Evolutionary conservation across 2,113 vertebrate species (phyloP), one percentile per base, ranked within the genome.

Genomic region (Monopterus albus): DNA sequence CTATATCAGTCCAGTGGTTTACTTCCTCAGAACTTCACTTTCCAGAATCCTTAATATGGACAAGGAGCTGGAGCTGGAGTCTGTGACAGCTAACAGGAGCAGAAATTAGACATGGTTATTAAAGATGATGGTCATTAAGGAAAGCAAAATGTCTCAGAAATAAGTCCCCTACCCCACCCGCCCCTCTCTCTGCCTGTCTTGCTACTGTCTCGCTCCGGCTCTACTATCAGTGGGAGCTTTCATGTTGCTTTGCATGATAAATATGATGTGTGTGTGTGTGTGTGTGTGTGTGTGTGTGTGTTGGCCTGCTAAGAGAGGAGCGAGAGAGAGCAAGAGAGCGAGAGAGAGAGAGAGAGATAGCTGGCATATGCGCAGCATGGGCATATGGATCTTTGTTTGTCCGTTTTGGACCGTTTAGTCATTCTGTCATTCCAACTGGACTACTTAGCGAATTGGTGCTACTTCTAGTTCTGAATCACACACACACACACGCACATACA

Each of bases 331-430:
- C 26, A 55, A 31, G 43, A 40, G 55, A 42, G 65, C 39, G 75
- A 60, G 65, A 28, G 71, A 58, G 77, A 18, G 61, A 64, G 49
- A 55, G 55, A 72, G 74, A 67, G 67, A 76, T 57, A 74, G 71
- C 74, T 91, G 89, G 90, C 89, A 89, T 74, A 57, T 73, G 53
- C 75, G 75, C 82, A 87, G 67, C 68, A 46, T 80, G 81, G 87
- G 84, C 91, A 92, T 92, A 92, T 91, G 91, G 86, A 89, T 91
- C 86, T 87, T 90, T 88, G 84, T 89, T 91, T 77, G 78, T 70
- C 74, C 83, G 78, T 88, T 90, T 91, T 91, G 89, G 88, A 91
- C 83, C 89, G 84, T 91, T 91, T 90, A 87, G 89, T 90, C 87
- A 91, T 87, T 82, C 88, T 88, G 89, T 87, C 88, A 86, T 84